Evolutionary conservation across 1,140 invertebrate species (phyloP), one percentile per base, ranked within the genome.

Genomic region (Batillaria attramentaria): DNA sequence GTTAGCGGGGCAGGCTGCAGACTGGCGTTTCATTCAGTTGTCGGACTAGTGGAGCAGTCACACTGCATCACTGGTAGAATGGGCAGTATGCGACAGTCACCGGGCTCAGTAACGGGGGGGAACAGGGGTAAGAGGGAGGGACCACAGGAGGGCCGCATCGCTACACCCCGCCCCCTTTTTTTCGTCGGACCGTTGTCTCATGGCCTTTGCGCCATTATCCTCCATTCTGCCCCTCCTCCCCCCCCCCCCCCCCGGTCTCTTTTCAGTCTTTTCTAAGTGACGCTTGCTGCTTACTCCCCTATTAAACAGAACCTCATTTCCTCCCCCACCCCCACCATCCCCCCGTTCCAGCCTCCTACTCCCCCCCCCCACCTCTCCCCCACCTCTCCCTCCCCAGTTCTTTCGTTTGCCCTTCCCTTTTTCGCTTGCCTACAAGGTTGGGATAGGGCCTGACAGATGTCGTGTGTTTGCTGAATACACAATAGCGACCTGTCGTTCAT

Each of bases 401-500:
- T 54, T 60, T 57, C 10, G 37, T 62, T 75, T 75, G 54, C 57
- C 73, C 72, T 37, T 73, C 46, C 50, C 72, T 46, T 35, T 46
- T 60, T 20, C 73, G 54, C 57, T 75, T 13, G 73, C 54, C 73
- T 75, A 75, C 73, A 28, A 75, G 57, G 54, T 60, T 42, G 37
- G 35, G 73, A 6, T 57, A 57, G 37, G 8, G 72, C 28, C 72
- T 74, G 73, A 75, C 73, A 75, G 73, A 75, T 75, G 73, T 75
- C 57, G 73, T 20, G 54, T 75, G 73, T 75, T 75, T 75, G 73
- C 28, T 41, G 54, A 75, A 75, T 75, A 75, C 73, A 75, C 73
- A 75, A 75, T 75, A 75, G 54, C 73, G 73, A 75, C 73, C 57
- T 75, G 54, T 37, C 54, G 57, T 62, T 62, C 57, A 28, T 31